phyloP scores from a whole-genome alignment of 2,797 vertebrate species.

The Neomorphus geoffroyi region DNA sequence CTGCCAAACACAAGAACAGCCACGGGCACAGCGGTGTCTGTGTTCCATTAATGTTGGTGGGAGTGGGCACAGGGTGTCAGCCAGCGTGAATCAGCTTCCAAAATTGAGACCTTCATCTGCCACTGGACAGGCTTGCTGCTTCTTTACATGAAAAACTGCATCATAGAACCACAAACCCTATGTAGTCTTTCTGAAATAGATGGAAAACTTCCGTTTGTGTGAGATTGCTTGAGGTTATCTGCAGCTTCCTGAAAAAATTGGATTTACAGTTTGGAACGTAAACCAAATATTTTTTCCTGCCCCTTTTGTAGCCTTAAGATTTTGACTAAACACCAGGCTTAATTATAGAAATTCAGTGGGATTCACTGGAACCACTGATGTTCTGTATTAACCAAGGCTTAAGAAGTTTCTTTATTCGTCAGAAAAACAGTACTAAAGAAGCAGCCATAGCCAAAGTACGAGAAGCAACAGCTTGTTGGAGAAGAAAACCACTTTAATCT shows the following conservation, averaged over 20 bases:
- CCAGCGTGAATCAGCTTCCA: rapidly evolving
- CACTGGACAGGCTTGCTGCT: not conserved
- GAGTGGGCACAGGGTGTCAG: not conserved
- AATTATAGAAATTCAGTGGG: not conserved
- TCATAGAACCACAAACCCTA: not conserved
- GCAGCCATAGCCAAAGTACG: not conserved
- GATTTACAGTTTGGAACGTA: not conserved
- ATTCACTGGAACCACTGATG: not conserved
- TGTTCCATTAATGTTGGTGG: rapidly evolving
- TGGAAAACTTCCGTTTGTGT: not conserved
- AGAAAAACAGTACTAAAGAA: not conserved
- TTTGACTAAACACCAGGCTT: not conserved
- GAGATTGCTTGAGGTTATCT: not conserved
- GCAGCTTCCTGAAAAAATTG: not conserved
- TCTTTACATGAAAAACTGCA: not conserved
- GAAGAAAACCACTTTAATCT: not conserved
- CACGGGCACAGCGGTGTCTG: rapidly evolving
- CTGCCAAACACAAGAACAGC: not conserved
- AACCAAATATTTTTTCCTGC: not conserved
- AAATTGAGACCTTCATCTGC: not conserved
- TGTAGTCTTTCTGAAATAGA: not conserved
- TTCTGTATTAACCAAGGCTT: not conserved
- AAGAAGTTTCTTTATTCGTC: not conserved
- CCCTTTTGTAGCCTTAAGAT: not conserved
- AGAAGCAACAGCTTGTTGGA: not conserved